Percentiles rank a stretch among this genome's conserved stretches.
Evolutionary conservation across 2,888 invertebrate species (phyloP).

Genomic region (Amphipoea oculea): DNA sequence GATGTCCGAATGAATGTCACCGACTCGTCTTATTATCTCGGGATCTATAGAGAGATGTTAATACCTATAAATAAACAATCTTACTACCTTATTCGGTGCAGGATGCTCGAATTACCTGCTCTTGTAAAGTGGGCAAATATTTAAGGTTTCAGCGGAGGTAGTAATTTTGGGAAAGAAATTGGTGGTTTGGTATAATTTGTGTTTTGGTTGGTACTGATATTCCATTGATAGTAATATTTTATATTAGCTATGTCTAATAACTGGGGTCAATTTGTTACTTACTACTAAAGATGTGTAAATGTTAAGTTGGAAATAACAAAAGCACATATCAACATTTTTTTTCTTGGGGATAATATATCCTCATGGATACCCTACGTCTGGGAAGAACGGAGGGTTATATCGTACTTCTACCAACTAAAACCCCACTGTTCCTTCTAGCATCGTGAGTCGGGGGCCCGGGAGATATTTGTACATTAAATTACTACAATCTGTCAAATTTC

Average conservation of each 20-base stretch:
- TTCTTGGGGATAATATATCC: not conserved
- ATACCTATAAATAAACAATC: slow-evolving; percentile 57
- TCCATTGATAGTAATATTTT: not conserved
- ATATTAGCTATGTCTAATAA: not conserved
- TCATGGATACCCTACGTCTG: not conserved
- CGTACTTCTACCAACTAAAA: too few relatives aligned
- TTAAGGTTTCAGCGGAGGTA: not conserved
- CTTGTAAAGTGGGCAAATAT: slow-evolving; percentile 25
- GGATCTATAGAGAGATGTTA: slow-evolving; percentile 56
- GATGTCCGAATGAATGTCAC: slow-evolving; percentile 77
- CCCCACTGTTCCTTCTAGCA: not conserved
- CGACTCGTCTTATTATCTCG: slow-evolving; percentile 66
- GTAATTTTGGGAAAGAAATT: slow-evolving; percentile 7
- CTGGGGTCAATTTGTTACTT: not conserved
- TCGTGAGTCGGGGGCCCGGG: not conserved
- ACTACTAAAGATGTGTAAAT: not conserved
- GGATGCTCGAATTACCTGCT: slow-evolving; percentile 12
- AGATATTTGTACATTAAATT: too few relatives aligned
- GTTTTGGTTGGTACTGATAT: not conserved
- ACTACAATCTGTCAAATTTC: too few relatives aligned
- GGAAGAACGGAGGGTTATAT: not conserved
- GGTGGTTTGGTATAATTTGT: not conserved
- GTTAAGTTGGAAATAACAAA: not conserved
- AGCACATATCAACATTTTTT: not conserved
- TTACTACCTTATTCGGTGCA: slow-evolving; percentile 31